phyloP scores from a whole-genome alignment of 2,113 vertebrate genomes.

The Oreochromis niloticus region DNA sequence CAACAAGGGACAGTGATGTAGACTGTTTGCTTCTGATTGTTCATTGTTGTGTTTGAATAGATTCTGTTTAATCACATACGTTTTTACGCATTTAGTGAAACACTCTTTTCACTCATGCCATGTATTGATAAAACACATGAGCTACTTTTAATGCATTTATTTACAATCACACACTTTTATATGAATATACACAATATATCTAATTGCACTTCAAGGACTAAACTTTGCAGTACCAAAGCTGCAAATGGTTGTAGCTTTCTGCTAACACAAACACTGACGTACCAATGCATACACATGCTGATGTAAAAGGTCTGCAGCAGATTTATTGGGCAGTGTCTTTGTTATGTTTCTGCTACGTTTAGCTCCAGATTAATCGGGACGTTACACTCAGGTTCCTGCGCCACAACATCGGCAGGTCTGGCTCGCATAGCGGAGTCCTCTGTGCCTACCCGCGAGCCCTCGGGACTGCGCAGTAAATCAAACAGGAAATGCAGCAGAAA shows the following conservation, averaged over 20 bases:
- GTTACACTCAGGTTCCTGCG: constrained; percentile 45
- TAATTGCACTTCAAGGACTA: neutral
- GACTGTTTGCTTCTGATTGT: neutral
- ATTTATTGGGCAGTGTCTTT: constrained; percentile 14
- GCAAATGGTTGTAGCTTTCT: neutral
- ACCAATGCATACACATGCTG: neutral
- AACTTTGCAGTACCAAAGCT: neutral
- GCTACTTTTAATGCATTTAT: neutral
- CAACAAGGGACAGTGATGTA: neutral
- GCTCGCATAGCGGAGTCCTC: constrained; percentile 41
- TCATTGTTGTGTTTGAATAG: neutral
- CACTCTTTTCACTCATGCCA: neutral
- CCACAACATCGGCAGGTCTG: constrained; percentile 40
- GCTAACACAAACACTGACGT: neutral
- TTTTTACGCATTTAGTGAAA: neutral
- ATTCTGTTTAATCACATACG: neutral
- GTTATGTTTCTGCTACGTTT: constrained; percentile 35
- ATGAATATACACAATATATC: neutral
- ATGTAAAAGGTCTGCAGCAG: neutral
- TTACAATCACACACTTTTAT: neutral
- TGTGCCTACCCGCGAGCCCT: constrained; percentile 59
- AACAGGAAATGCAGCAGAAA: constrained; percentile 73
- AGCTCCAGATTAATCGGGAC: constrained; percentile 46
- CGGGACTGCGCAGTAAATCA: constrained; percentile 70
- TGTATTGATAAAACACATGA: rapidly evolving